Percentiles rank a stretch among this genome's conserved stretches.
These are phyloP conservation scores for Hydrophis major DNA, from an alignment of 2,797 vertebrate species.

Conservation along the genomic window DNA sequence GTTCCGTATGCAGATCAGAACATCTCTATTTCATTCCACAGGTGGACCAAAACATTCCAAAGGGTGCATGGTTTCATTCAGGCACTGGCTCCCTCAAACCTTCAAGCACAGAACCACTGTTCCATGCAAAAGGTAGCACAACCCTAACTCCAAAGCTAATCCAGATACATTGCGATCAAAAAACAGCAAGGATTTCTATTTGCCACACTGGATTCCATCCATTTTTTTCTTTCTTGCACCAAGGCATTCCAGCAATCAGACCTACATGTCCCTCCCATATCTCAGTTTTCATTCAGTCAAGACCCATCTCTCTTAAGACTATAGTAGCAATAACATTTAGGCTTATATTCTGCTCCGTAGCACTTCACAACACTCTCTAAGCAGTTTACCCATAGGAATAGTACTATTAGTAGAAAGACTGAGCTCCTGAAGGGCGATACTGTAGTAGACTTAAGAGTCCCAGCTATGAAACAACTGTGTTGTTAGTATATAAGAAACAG, in stretches of 20 bases:
- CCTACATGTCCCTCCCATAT: not conserved
- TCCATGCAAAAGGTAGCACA: not conserved
- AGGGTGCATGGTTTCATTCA: not conserved
- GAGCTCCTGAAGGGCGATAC: not conserved
- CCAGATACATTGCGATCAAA: not conserved
- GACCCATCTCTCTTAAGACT: not conserved
- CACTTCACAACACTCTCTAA: not conserved
- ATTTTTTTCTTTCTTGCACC: not conserved
- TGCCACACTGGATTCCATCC: no score
- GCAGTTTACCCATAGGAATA: not conserved
- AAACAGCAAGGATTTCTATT: not conserved
- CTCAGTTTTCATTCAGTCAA: not conserved
- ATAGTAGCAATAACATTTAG: not conserved
- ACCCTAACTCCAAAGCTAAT: not conserved
- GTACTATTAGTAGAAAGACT: not conserved
- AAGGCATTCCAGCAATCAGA: not conserved
- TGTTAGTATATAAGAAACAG: not conserved
- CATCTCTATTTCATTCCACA: not conserved
- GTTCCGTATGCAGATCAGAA: not conserved
- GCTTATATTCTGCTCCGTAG: not conserved
- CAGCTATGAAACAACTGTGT: not conserved
- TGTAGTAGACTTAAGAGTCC: not conserved
- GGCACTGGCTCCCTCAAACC: not conserved
- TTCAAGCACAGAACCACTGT: not conserved
- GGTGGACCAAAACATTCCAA: not conserved